phyloP scores from a whole-genome alignment of 2,888 invertebrate species.

The Amiota minor region DNA sequence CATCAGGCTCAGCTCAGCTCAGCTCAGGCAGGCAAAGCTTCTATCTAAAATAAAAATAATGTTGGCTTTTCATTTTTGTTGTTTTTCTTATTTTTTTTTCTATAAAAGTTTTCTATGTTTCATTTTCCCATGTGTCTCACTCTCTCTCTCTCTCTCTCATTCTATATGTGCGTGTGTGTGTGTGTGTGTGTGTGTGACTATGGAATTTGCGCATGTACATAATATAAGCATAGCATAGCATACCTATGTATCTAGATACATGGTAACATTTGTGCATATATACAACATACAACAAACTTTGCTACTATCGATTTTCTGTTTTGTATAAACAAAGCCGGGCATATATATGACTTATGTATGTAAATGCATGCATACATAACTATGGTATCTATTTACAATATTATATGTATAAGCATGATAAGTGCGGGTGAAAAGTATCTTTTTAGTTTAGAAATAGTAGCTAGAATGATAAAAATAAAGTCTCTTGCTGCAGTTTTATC shows the following conservation, averaged over 20 bases:
- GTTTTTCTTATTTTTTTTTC: not conserved
- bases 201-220: constrained; percentile 66
- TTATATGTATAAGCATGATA: too few species aligned
- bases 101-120: constrained; percentile 41
- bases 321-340: constrained; percentile 23
- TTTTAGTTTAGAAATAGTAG: not conserved
- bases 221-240: constrained; percentile 24
- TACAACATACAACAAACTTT: constrained; percentile 9
- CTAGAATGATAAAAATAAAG: too few species aligned
- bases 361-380: too few species aligned
- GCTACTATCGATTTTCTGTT: constrained; percentile 27
- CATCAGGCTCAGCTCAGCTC: not conserved
- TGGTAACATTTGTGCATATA: constrained; percentile 22
- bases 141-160: too few species aligned
- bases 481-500: too few species aligned
- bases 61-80: constrained; percentile 25
- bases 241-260: constrained; percentile 33
- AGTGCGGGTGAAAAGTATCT: not conserved
- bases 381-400: too few species aligned
- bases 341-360: too few species aligned
- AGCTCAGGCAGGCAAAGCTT: constrained; percentile 12
- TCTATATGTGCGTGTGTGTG: constrained; percentile 5
- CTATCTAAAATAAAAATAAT: constrained; percentile 21
- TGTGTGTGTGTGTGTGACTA: constrained; percentile 30
- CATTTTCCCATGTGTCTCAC: constrained; percentile 33